Conservation (phyloP, 2,888 invertebrate species). For the Noctua comes region DNA sequence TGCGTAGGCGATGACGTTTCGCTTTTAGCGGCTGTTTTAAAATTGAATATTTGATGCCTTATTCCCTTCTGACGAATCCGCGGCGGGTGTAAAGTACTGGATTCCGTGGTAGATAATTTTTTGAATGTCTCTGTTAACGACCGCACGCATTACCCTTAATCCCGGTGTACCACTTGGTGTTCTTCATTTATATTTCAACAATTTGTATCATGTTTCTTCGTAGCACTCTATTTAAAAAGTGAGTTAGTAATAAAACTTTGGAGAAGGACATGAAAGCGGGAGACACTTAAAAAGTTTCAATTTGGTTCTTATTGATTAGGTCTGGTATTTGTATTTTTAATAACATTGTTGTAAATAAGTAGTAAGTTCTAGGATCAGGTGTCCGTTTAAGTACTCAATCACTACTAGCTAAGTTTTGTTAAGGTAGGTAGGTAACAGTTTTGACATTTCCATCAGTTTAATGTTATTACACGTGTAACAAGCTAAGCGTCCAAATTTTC, state of each 20-base stretch:
- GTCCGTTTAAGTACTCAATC: not conserved
- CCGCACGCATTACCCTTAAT: conserved; percentile 81
- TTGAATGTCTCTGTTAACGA: conserved; percentile 85
- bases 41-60: conserved; percentile 90
- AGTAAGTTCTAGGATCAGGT: not conserved
- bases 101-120: conserved; percentile 86
- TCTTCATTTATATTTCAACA: conserved; percentile 79
- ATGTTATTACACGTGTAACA: conserved; percentile 30
- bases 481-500: not conserved
- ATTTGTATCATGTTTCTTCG: conserved; percentile 71
- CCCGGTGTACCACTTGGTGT: conserved; percentile 74
- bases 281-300: conserved; percentile 17
- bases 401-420: not conserved
- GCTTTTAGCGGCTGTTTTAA: conserved; percentile 90
- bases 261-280: conserved; percentile 13
- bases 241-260: conserved; percentile 59
- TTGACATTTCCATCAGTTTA: not conserved
- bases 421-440: not conserved
- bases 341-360: not conserved
- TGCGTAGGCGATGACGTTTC: conserved; percentile 89
- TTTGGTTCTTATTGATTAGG: conserved; percentile 27
- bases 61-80: conserved; percentile 89
- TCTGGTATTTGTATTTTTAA: not conserved
- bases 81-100: conserved; percentile 81
- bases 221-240: conserved; percentile 63